Base-by-base conservation (phyloP, 2,113 vertebrate species). In the Dipodomys ordii region DNA sequence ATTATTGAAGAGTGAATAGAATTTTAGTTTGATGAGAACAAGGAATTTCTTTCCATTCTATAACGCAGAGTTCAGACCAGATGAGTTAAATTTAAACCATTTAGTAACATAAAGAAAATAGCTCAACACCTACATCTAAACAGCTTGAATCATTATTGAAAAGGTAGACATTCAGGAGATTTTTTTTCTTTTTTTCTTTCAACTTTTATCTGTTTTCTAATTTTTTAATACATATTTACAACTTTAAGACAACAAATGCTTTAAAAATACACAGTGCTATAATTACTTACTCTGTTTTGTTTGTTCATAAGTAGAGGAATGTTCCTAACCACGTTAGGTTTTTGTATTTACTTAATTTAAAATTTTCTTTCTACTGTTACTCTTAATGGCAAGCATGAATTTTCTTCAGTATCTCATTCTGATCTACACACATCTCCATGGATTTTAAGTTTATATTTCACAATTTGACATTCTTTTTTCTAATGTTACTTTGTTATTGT, bases 1-100 rank as follows among this genome's bases (percentile, higher is more conserved):
- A 64, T 81, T 76, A 25, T 10, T 44, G 46, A 86, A 87, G 73
- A 46, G 19, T 35, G 49, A 73, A 35, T 6, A 76, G 20, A 62
- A 69, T 71, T 46, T 2, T 82, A 49, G 20, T 79, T 15, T 62
- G 46, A 60, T 79, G 49, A 32, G 53, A 81, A 65, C 74, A 80
- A 39, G 91, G 96, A 88, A 98, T 97, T 32, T 97, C 98, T 97
- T 32, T 97, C 98, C 98, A 98, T 90, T 97, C 96, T 79, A 98
- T 94, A 7, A 44, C 95, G 94, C 97, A 98, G 5, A 93, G 94
- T 60, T 97, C 82, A 71, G 94, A 92, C 12, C 39, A 95, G 93
- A 94, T 1, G 97, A 95, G 72, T 94, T 98, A 98, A 80, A 18
- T 57, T 39, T 57, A 57, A 57, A 57, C 53, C 15, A 57, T 18